Conservation (phyloP, 2,888 invertebrate genomes). For the Dorcus hopei region DNA sequence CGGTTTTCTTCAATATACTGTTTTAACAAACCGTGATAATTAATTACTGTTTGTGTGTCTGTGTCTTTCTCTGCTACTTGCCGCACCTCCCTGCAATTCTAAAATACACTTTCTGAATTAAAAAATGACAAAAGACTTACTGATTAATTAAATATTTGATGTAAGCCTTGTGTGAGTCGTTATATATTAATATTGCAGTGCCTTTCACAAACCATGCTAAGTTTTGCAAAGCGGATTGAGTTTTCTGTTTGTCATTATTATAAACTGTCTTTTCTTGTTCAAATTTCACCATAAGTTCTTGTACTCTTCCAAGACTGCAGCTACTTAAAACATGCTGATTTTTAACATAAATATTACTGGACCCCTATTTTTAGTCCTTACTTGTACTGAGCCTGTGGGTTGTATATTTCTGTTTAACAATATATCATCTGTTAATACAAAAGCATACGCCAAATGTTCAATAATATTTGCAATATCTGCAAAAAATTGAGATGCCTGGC, state of each 20-base stretch:
- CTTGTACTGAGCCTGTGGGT: no score
- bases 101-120: neutral
- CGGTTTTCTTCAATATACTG: conserved; percentile 20
- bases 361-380: conserved; percentile 21
- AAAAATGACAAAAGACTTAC: conserved; percentile 22
- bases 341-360: conserved; percentile 20
- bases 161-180: conserved; percentile 40
- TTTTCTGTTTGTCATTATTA: conserved; percentile 33
- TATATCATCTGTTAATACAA: no score
- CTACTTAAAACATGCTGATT: neutral
- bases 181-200: conserved; percentile 40
- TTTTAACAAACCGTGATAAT: conserved; percentile 19
- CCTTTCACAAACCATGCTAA: conserved; percentile 41
- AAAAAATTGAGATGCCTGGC: conserved; percentile 39
- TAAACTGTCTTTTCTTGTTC: conserved; percentile 13
- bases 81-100: conserved; percentile 16
- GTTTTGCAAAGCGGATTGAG: conserved; percentile 35
- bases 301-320: conserved; percentile 16
- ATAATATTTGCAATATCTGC: conserved; percentile 42
- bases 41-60: conserved; percentile 12
- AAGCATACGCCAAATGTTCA: conserved; percentile 21
- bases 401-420: no score
- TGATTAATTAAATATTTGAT: conserved; percentile 38
- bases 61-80: conserved; percentile 14
- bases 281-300: conserved; percentile 30